These are phyloP conservation scores for Geococcyx californianus DNA, from an alignment of 2,113 vertebrate genomes.

Conservation along the genomic window DNA sequence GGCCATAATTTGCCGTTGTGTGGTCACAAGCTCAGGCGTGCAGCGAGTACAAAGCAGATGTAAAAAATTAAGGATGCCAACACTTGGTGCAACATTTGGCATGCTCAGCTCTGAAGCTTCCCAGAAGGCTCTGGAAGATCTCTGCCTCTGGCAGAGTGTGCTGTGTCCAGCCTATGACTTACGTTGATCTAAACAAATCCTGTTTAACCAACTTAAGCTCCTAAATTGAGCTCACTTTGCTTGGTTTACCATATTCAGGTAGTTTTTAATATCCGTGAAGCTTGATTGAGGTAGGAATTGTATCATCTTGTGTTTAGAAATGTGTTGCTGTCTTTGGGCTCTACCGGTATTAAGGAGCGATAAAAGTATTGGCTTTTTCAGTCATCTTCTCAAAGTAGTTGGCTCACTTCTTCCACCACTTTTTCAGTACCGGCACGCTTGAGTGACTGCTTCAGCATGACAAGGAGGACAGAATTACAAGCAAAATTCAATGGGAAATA, in stretches of 20 bases:
- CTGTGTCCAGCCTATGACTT: neutral
- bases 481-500: neutral
- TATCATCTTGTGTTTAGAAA: neutral
- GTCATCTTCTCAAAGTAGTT: rapidly evolving
- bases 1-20: rapidly evolving
- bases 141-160: neutral
- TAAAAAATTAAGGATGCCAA: neutral
- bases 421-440: neutral
- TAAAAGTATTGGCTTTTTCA: neutral
- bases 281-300: neutral
- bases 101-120: neutral
- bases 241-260: neutral
- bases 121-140: neutral
- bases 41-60: neutral
- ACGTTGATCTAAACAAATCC: neutral
- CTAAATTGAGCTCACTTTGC: neutral
- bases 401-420: neutral
- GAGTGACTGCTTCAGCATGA: neutral
- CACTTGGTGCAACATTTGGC: rapidly evolving
- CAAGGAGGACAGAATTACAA: neutral
- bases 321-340: neutral
- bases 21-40: neutral
- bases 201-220: too few species aligned
- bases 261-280: neutral
- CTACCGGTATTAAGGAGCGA: neutral